Evolutionary conservation across 1,140 invertebrate species (phyloP), one percentile per base, ranked within the genome.

Genomic region (Gryon sp.): DNA sequence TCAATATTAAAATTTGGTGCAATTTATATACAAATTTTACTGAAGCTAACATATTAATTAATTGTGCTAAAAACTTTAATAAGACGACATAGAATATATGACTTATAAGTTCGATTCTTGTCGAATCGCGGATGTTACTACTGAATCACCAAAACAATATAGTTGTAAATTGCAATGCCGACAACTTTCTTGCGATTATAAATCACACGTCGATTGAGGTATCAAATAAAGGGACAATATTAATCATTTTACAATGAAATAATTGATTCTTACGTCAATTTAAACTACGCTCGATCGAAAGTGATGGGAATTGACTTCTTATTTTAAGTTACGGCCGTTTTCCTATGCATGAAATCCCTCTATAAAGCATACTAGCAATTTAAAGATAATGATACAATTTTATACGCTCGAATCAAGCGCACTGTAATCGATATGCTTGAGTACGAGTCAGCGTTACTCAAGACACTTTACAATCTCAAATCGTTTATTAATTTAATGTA

Each of bases 381-480:
- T 75, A 53, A 68, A 62, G 72, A 68, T 75, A 75, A 75, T 75
- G 62, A 68, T 75, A 75, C 72, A 75, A 75, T 75, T 75, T 75
- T 75, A 55, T 68, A 63, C 72, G 53, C 45, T 53, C 50, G 53
- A 75, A 68, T 62, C 55, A 46, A 45, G 53, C 53, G 43, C 53
- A 48, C 43, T 34, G 62, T 68, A 75, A 75, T 62, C 62, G 62
- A 75, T 66, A 68, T 20, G 53, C 55, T 62, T 53, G 28, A 19
- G 52, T 65, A 38, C 45, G 52, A 60, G 60, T 60, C 36, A 65
- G 53, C 60, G 70, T 60, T 60, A 65, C 60, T 57, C 70, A 66
- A 66, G 60, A 66, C 60, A 60, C 36, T 60, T 60, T 52, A 36
- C 38, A 66, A 66, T 59, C 52, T 50, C 36, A 6, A 22, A 18